Base-by-base conservation (phyloP, 2,888 invertebrate species). In the Galerucella calmariensis region DNA sequence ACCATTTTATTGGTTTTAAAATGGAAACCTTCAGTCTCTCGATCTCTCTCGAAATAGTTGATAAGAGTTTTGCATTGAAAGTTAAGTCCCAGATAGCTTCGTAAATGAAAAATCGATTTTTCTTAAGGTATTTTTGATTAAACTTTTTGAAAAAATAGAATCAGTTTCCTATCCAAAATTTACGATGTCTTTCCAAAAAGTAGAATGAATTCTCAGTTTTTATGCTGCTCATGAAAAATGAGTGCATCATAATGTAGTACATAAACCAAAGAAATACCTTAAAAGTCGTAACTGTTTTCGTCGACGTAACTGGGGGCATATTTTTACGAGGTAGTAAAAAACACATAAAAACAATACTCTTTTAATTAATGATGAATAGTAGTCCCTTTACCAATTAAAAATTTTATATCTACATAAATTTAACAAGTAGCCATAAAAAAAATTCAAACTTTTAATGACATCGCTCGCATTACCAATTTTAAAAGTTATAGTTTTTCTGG, bases 321-420 rank as follows among this genome's bases (percentile, higher is more conserved):
- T 71, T 71, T 69, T 71, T 71, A 71, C 58, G 58, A 20, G n/a
- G 58, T 46, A 44, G 46, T 71, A 71, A 65, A 71, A 71, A 58
- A 14, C 44, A 20, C 65, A 66, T 71, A 71, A 71, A 71, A 71
- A 46, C 65, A 58, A 65, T 71, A 66, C 65, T n/a, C 71, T 71
- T 65, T 71, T 71, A 71, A 71, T 71, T 71, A 71, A 65, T 65
- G 58, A 58, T 58, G 65, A 46, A 66, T 65, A 71, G 41, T 65
- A 66, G 56, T 71, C 71, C 63, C 71, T 46, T 44, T 71, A 20
- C 71, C 71, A 71, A 71, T 71, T 71, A 71, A 71, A 71, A 71
- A 24, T 71, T 71, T 70, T 71, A 71, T 66, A 66, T 71, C 71
- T 46, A 58, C 71, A 66, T 71, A 66, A 71, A 71, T 71, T 71